Base-by-base conservation (phyloP, 2,797 vertebrate genomes). In the Orestias chungarensis region DNA sequence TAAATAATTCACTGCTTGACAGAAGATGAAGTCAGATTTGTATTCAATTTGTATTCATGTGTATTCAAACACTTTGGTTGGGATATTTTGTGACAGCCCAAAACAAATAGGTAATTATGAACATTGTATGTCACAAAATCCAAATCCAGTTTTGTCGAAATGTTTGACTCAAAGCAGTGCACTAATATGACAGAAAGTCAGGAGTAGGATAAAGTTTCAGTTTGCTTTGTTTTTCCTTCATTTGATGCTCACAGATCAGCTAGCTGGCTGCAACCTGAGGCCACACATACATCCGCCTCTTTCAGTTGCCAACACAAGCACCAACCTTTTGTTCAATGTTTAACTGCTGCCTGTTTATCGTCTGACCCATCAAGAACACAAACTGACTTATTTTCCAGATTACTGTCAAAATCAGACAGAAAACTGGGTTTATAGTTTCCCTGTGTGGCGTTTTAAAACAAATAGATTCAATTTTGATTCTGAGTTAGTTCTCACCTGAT, bases 221-320 rank as follows among this genome's bases (percentile, higher is more conserved):
- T 47, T 55, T 18, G 15, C 46, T 68, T 67, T 75, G 71, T 73
- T 85, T 38, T 55, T 17, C 29, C 25, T 66, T 77, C 68, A 69
- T 52, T 35, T 59, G 52, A 64, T 12, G 43, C n/a, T 4, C 52
- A 64, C 67, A 77, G 71, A 71, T 79, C 54, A 64, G 40, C 76
- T 73, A 59, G 64, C 72, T 49, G 31, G 71, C 70, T 82, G 79
- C 71, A 84, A 86, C 74, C 73, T 64, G 85, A 85, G 47, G 74
- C 82, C 72, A 20, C 31, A 20, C 57, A 54, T 49, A 66, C 50
- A 25, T 50, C 54, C 66, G 4, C 9, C 68, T 73, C 69, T 76
- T 62, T 73, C 66, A 55, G 81, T 80, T 75, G 75, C 75, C 47
- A 76, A 71, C 82, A 67, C 78, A 81, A 83, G 49, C 73, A 29